Percentiles rank a stretch among this genome's conserved stretches.
These are phyloP conservation scores for Drosophila anomalipes DNA, from an alignment of 2,888 invertebrate species.

Conservation along the genomic window DNA sequence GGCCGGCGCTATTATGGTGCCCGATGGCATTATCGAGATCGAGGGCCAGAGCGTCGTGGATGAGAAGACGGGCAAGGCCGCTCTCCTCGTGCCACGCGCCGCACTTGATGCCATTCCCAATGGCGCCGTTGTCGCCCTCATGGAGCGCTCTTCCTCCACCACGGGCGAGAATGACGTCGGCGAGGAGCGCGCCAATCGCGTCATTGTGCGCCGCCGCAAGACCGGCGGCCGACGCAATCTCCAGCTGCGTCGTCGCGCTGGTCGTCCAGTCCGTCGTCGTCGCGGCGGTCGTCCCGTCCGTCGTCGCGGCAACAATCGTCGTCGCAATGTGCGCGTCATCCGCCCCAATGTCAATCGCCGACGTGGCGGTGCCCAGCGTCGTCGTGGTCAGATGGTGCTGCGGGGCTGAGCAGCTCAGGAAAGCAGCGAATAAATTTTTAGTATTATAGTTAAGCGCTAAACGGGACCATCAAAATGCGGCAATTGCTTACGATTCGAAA, in stretches of 20 bases:
- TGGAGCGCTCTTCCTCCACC: slow-evolving; percentile 62
- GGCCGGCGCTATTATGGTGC: slow-evolving; percentile 82
- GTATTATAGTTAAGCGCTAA: slow-evolving; percentile 77
- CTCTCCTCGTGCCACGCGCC: slow-evolving; percentile 79
- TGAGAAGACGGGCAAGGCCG: slow-evolving; percentile 79
- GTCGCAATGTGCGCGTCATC: slow-evolving; percentile 62
- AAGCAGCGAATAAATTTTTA: slow-evolving; percentile 31
- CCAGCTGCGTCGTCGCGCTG: slow-evolving; percentile 56
- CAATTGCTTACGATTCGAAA: slow-evolving; percentile 55
- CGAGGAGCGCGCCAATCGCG: slow-evolving; percentile 78
- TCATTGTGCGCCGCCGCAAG: slow-evolving; percentile 76
- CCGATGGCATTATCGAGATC: slow-evolving; percentile 80
- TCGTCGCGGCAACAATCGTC: slow-evolving; percentile 45
- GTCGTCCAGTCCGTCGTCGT: slow-evolving; percentile 52
- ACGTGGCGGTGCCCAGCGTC: slow-evolving; percentile 57
- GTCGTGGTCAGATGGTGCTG: slow-evolving; percentile 51
- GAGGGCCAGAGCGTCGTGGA: slow-evolving; percentile 81
- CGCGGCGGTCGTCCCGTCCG: slow-evolving; percentile 35
- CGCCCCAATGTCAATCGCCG: slow-evolving; percentile 56
- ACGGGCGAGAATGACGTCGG: slow-evolving; percentile 43
- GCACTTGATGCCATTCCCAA: slow-evolving; percentile 81
- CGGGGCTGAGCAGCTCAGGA: slow-evolving; percentile 46
- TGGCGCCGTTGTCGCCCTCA: slow-evolving; percentile 81
- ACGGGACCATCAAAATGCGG: slow-evolving; percentile 33
- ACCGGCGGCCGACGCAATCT: slow-evolving; percentile 65